These are phyloP conservation scores for Troides oblongomaculatus DNA, from an alignment of 2,888 invertebrate species.

Conservation along the genomic window DNA sequence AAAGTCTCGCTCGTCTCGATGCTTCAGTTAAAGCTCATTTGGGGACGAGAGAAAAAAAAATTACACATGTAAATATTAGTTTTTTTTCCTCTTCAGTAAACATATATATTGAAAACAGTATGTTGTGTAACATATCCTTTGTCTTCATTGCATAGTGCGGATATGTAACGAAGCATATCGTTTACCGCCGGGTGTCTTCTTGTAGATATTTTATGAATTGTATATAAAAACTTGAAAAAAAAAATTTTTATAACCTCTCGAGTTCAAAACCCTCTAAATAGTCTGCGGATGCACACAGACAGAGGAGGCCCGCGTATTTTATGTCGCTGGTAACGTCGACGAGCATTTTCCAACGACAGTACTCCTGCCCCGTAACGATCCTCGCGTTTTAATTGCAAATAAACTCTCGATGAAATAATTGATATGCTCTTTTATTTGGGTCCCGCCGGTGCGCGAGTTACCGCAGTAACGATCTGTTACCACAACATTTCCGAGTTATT, in stretches of 20 bases:
- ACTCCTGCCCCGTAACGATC: background rate
- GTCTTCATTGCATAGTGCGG: too few relatives aligned
- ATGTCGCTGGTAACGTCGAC: background rate
- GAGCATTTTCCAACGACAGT: background rate
- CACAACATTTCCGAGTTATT: conserved; percentile 9
- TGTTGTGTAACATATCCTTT: too few relatives aligned
- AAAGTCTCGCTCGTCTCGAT: too few relatives aligned
- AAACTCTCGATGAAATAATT: conserved; percentile 22
- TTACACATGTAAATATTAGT: too few relatives aligned
- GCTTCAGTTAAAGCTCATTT: too few relatives aligned
- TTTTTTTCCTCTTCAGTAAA: too few relatives aligned
- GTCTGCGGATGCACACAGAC: background rate
- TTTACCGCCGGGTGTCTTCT: too few relatives aligned
- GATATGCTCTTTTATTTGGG: conserved; percentile 22
- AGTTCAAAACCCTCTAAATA: background rate
- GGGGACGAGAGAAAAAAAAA: too few relatives aligned
- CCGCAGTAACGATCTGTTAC: conserved; percentile 3
- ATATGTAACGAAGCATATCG: too few relatives aligned
- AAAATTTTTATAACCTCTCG: background rate
- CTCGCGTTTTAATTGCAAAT: conserved; percentile 23
- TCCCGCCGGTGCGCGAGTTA: background rate
- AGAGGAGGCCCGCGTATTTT: background rate
- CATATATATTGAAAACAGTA: too few relatives aligned
- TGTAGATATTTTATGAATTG: too few relatives aligned
- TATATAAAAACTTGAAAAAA: too few relatives aligned